Evolutionary conservation across 2,113 vertebrate species (phyloP).

Genomic region (Octodon degus): DNA sequence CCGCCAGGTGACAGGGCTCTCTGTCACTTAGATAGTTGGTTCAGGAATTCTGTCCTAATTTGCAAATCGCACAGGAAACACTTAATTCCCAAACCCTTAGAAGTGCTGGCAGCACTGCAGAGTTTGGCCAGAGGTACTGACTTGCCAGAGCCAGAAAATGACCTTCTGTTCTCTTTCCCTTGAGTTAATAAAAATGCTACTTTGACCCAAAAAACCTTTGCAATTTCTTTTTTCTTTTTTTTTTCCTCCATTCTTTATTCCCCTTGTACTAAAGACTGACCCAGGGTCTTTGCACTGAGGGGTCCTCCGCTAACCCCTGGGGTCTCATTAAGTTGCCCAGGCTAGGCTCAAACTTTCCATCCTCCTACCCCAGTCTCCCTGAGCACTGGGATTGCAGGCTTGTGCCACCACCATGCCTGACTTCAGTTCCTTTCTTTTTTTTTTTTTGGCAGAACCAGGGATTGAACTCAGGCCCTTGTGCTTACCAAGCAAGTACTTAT

Average conservation of each 20-base stretch:
- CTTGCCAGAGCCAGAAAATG: not conserved
- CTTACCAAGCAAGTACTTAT: too few species aligned
- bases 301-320: not conserved
- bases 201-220: not conserved
- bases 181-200: conserved; percentile 13
- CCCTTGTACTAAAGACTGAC: not conserved
- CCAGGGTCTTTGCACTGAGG: not conserved
- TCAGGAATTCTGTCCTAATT: not conserved
- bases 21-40: not conserved
- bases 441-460: too few species aligned
- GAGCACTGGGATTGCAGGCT: not conserved
- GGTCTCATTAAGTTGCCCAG: not conserved
- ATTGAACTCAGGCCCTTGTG: too few species aligned
- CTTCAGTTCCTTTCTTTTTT: not conserved
- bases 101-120: not conserved
- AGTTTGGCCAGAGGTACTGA: not conserved
- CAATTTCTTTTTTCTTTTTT: not conserved
- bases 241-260: not conserved
- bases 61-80: not conserved
- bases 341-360: not conserved
- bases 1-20: not conserved
- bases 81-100: not conserved
- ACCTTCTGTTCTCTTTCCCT: not conserved
- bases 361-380: not conserved
- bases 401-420: not conserved